Conservation (phyloP, 2,113 vertebrate genomes). For the Elanoides forficatus region DNA sequence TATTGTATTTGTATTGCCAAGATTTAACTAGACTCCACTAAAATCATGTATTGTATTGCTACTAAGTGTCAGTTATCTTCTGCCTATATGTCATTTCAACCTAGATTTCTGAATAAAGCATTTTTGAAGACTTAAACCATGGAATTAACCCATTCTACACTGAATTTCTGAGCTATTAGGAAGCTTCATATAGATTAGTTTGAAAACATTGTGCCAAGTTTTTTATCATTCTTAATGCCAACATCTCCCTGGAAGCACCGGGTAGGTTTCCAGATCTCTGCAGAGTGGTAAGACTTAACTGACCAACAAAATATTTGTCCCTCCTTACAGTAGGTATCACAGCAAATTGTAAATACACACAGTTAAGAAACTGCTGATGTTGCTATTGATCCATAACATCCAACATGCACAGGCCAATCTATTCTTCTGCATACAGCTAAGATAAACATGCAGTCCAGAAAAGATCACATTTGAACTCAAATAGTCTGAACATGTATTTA, state of each 20-base stretch:
- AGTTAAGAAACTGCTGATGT: neutral
- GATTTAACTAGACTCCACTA: conserved; percentile 12
- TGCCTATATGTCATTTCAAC: conserved; percentile 26
- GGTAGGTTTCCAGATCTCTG: neutral
- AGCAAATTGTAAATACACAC: neutral
- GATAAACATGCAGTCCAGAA: neutral
- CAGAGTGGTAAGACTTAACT: neutral
- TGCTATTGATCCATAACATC: neutral
- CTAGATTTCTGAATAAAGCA: conserved; percentile 19
- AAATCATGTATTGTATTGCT: conserved; percentile 14
- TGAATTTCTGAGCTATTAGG: neutral
- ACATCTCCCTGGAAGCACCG: neutral
- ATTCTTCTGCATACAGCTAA: neutral
- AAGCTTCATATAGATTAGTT: neutral
- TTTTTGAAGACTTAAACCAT: neutral
- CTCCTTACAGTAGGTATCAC: neutral
- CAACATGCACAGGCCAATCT: neutral
- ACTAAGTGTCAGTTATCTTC: neutral
- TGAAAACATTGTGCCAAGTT: neutral
- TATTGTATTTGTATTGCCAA: conserved; percentile 32
- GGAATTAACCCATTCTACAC: neutral
- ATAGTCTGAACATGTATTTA: neutral
- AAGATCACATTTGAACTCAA: neutral
- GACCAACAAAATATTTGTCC: neutral
- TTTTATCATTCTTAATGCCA: neutral